Base-by-base conservation (phyloP, 2,888 invertebrate genomes). In the Tetranychus truncatus region DNA sequence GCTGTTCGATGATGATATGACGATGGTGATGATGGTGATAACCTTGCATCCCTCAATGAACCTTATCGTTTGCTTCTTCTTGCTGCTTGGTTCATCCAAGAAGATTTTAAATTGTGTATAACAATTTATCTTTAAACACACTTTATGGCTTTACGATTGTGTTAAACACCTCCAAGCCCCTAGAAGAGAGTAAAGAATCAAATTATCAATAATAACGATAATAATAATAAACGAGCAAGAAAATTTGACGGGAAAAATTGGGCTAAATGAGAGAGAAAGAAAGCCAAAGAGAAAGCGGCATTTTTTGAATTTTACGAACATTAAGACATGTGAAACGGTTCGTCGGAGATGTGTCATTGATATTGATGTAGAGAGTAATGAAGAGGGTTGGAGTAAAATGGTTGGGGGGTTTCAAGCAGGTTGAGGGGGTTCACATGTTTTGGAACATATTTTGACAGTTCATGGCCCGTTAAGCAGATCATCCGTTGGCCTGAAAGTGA, bases 221-320 rank as follows among this genome's bases (percentile, higher is more conserved):
- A 55, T 15, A 55, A 55, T 15, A 55, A 15, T 34, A 34, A 34
- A 34, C 34, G 34, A 34, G 34, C 34, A 34, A 34, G 34, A 15
- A 65, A 65, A 66, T 7, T 66, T 66, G n/a, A 66, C 6, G 20
- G 18, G 66, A 65, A 65, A 66, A 66, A 15, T n/a, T n/a, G n/a
- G 66, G n/a, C n/a, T 15, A 66, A 67, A 21, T 18, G 67, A 67
- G 67, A 21, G n/a, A 67, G n/a, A 67, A n/a, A 67, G 67, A 67
- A n/a, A 67, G 67, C 9, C 21, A 69, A 21, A 69, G 69, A 69
- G 21, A 69, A 21, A n/a, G 69, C 18, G 21, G 20, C 15, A 9
- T 55, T 55, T 55, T 55, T 55, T 55, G 6, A 55, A 15, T 55
- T 15, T 9, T 15, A 15, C 15, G 9, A 15, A 15, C 55, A 15